Evolutionary conservation across 2,888 invertebrate species (phyloP).

Genomic region (Drosophila demipolita): DNA sequence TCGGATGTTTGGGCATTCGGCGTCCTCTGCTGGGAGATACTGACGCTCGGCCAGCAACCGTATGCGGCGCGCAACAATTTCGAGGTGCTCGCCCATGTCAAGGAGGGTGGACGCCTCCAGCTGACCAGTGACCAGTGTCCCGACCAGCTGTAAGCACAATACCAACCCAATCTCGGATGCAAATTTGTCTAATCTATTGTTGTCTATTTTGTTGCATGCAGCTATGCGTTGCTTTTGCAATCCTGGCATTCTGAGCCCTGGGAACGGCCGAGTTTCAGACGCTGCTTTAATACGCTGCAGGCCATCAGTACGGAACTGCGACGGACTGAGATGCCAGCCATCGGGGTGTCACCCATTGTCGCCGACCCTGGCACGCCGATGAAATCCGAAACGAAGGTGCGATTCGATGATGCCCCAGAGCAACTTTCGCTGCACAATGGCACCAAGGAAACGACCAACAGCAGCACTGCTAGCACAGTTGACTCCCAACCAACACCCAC

Average conservation of each 20-base stretch:
- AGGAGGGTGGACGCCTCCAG: constrained; percentile 94
- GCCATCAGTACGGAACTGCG: constrained; percentile 75
- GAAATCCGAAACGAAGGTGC: constrained; percentile 57
- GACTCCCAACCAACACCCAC: background rate
- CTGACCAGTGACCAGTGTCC: constrained; percentile 95
- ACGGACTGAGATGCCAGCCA: background rate
- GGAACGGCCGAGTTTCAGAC: constrained; percentile 94
- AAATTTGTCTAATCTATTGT: background rate
- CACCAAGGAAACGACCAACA: constrained; percentile 41
- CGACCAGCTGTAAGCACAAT: constrained; percentile 88
- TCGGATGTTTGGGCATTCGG: constrained; percentile 99
- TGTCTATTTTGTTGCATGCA: constrained; percentile 79
- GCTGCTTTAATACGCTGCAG: constrained; percentile 88
- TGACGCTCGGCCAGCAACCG: constrained; percentile 98
- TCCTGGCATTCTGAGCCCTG: constrained; percentile 96
- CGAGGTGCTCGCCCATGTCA: constrained; percentile 95
- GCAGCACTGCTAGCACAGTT: background rate
- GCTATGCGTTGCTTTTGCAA: constrained; percentile 93
- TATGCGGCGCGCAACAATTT: constrained; percentile 97
- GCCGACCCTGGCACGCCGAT: background rate
- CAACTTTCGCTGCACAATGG: constrained; percentile 32
- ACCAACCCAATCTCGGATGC: background rate
- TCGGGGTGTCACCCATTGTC: background rate
- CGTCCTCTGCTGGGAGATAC: constrained; percentile 98
- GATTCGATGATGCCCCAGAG: constrained; percentile 54